phyloP scores from a whole-genome alignment of 2,888 invertebrate species.

The Adineta ricciae region DNA sequence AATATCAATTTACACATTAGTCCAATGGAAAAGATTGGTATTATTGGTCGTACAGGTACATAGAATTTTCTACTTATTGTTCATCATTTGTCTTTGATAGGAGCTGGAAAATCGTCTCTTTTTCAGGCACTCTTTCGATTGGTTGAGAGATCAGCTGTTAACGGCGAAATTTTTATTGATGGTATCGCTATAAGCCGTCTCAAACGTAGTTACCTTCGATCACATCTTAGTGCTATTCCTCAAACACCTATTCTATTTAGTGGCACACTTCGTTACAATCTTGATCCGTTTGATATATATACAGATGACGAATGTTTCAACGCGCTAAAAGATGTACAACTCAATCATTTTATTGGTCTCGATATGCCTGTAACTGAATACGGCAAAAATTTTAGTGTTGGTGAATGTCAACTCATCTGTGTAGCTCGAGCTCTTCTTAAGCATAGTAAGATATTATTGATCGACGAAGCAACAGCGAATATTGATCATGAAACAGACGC shows the following conservation, averaged over 20 bases:
- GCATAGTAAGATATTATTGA: constrained; percentile 44
- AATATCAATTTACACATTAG: constrained; percentile 48
- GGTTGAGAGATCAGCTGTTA: constrained; percentile 56
- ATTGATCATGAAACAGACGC: constrained; percentile 41
- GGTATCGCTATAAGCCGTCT: constrained; percentile 56
- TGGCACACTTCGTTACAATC: constrained; percentile 44
- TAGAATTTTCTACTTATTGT: constrained; percentile 57
- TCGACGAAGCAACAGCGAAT: constrained; percentile 42
- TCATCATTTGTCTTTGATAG: background rate
- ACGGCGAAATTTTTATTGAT: constrained; percentile 72
- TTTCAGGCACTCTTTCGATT: constrained; percentile 70
- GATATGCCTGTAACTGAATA: constrained; percentile 42
- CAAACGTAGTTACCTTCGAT: constrained; percentile 66
- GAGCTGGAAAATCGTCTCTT: constrained; percentile 58
- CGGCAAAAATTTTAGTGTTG: constrained; percentile 47
- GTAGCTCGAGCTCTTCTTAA: constrained; percentile 45
- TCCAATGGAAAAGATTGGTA: constrained; percentile 58
- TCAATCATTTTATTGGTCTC: constrained; percentile 41
- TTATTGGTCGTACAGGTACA: constrained; percentile 54
- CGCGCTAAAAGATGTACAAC: constrained; percentile 42
- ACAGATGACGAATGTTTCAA: constrained; percentile 42
- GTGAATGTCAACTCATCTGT: constrained; percentile 47
- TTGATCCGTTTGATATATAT: constrained; percentile 45
- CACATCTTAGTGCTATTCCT: constrained; percentile 77
- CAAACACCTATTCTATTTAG: constrained; percentile 48